Evolutionary conservation across 2,797 vertebrate species (phyloP).

Genomic region (Pagetopsis macropterus): DNA sequence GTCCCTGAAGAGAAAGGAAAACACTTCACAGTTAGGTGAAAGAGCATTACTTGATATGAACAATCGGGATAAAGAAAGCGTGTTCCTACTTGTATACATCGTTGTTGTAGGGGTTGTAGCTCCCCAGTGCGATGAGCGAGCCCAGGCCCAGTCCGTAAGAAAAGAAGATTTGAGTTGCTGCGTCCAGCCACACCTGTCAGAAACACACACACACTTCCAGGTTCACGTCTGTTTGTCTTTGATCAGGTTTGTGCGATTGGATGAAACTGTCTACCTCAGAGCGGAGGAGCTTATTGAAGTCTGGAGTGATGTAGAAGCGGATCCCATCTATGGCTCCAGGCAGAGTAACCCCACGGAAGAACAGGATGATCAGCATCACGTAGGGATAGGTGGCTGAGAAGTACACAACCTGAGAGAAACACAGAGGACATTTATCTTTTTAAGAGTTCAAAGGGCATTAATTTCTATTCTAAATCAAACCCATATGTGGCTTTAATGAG

Average conservation of each 20-base stretch:
- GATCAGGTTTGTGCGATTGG: neutral
- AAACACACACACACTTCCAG: neutral
- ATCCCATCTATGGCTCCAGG: constrained; percentile 92
- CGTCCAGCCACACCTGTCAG: constrained; percentile 92
- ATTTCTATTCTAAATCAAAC: neutral
- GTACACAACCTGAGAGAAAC: constrained; percentile 88
- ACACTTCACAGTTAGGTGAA: neutral
- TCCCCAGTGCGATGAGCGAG: constrained; percentile 92
- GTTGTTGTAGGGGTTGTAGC: constrained; percentile 92
- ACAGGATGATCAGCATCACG: constrained; percentile 92
- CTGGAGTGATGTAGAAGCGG: constrained; percentile 91
- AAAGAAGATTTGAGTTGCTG: constrained; percentile 95
- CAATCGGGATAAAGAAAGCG: neutral
- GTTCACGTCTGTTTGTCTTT: neutral
- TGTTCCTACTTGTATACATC: constrained; percentile 86
- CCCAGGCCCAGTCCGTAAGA: constrained; percentile 92
- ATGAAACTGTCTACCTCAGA: constrained; percentile 83
- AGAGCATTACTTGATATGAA: neutral
- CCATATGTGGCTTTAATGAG: neutral
- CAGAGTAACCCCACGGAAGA: constrained; percentile 91
- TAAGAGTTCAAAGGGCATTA: neutral
- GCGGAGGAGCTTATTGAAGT: constrained; percentile 88
- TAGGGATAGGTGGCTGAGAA: constrained; percentile 95
- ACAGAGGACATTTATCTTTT: neutral
- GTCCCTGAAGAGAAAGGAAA: constrained; percentile 80